Conservation (phyloP, 2,113 vertebrate genomes). For the human region GRCh38 chr13:67609501-67610000, state of each 20-base stretch:
- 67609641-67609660: background rate
- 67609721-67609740: background rate
- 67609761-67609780: conserved; percentile 1
- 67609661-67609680: background rate
- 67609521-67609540: background rate
- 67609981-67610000: background rate
- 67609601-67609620: background rate
- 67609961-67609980: background rate
- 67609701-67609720: background rate
- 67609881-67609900: background rate
- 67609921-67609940: background rate
- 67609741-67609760: background rate
- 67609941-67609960: background rate
- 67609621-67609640: background rate
- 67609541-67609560: background rate
- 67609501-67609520: background rate
- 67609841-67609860: background rate
- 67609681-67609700: background rate
- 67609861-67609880: background rate
- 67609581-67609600: background rate
- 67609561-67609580: background rate
- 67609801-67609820: background rate
- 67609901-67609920: background rate
- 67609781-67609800: background rate
- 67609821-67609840: background rate